Evolutionary conservation across 2,797 vertebrate species (phyloP).

Genomic region (Melanotaenia trifasciata): DNA sequence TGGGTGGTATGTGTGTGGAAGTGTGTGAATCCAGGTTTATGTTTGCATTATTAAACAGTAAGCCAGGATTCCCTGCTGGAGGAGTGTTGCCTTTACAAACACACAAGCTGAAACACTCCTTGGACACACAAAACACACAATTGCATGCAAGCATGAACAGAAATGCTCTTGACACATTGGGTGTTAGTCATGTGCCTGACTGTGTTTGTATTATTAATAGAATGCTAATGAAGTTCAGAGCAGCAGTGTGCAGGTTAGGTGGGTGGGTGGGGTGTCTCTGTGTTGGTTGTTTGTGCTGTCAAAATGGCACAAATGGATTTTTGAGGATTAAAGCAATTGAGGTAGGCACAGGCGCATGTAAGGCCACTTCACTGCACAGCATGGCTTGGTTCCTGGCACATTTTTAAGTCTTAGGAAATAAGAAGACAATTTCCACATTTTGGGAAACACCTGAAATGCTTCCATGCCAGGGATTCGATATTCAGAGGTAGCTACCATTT

Average conservation of each 20-base stretch:
- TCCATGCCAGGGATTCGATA: background rate
- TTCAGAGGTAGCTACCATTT: background rate
- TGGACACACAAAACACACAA: slow-evolving; percentile 26
- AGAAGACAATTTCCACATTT: background rate
- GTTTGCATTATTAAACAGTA: slow-evolving; percentile 74
- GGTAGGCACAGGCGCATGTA: slow-evolving; percentile 3
- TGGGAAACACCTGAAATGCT: background rate
- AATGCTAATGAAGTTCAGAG: slow-evolving; percentile 46
- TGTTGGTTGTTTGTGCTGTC: slow-evolving; percentile 11
- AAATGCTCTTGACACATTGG: slow-evolving; percentile 47
- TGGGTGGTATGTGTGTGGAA: slow-evolving; percentile 40
- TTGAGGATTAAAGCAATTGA: slow-evolving; percentile 9
- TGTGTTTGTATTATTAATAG: slow-evolving; percentile 57
- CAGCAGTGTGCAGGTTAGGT: slow-evolving; percentile 14
- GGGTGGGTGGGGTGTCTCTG: background rate
- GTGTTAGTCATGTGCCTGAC: slow-evolving; percentile 57
- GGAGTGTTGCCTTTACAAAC: slow-evolving; percentile 37
- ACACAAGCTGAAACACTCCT: slow-evolving; percentile 13
- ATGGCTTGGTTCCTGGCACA: background rate
- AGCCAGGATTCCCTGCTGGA: slow-evolving; percentile 57
- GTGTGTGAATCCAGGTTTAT: slow-evolving; percentile 55
- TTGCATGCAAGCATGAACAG: slow-evolving; percentile 15
- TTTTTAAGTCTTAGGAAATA: background rate
- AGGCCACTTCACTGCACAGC: slow-evolving; percentile 2
- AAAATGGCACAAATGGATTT: slow-evolving; percentile 33